phyloP scores from a whole-genome alignment of 2,888 invertebrate genomes.

The Hipparchia semele region DNA sequence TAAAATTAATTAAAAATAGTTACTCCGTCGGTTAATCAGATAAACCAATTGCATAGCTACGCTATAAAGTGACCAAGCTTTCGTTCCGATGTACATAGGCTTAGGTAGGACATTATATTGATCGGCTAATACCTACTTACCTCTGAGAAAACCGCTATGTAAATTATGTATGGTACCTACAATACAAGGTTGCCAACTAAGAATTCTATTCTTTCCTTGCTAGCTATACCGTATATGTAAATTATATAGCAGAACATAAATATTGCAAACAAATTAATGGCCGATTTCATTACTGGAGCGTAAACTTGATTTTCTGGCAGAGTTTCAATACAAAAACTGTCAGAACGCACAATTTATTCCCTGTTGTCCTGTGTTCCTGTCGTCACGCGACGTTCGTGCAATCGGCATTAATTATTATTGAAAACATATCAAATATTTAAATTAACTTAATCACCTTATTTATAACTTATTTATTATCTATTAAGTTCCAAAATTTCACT shows the following conservation, averaged over 20 bases:
- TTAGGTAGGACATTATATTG: constrained; percentile 20
- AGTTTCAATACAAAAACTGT: no score
- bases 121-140: constrained; percentile 17
- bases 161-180: constrained; percentile 29
- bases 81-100: background rate
- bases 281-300: no score
- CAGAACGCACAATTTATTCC: no score
- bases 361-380: no score
- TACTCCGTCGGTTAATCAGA: constrained; percentile 1
- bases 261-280: no score
- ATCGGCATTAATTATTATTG: no score
- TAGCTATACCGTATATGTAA: background rate
- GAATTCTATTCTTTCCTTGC: constrained; percentile 25
- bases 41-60: constrained; percentile 5
- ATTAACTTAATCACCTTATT: no score
- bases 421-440: no score
- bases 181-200: constrained; percentile 32
- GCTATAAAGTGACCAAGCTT: constrained; percentile 15
- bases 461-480: no score
- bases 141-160: constrained; percentile 31
- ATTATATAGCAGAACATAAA: constrained; percentile 1
- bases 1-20: constrained; percentile 10
- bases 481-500: no score
- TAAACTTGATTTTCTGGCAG: no score
- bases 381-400: no score